Percentiles rank a stretch among this genome's conserved stretches.
Evolutionary conservation across 2,113 vertebrate genomes (phyloP).

Genomic region (Callaeas wilsoni): DNA sequence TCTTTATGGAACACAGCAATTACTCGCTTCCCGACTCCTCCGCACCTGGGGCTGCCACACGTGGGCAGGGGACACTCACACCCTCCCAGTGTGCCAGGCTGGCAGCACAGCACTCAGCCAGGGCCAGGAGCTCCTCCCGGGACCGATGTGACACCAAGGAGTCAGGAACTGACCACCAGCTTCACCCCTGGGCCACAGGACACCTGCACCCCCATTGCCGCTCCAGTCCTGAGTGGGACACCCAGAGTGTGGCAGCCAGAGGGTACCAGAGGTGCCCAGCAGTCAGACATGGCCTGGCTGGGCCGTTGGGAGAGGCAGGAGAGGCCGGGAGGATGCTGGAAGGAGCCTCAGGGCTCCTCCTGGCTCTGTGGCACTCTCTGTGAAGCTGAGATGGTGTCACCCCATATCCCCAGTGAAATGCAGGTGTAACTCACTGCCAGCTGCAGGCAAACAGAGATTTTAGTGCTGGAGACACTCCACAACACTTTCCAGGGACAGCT

Average conservation of each 20-base stretch:
- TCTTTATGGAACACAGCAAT: neutral
- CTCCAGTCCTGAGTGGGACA: fast-evolving
- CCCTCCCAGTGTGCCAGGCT: neutral
- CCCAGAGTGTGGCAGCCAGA: fast-evolving
- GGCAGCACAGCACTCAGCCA: neutral
- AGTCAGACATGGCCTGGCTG: neutral
- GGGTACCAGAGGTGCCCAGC: neutral
- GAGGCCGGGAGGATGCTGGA: neutral
- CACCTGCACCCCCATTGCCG: neutral
- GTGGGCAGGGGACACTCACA: neutral
- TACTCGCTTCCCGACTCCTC: neutral
- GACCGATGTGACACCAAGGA: fast-evolving
- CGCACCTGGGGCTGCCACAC: neutral
- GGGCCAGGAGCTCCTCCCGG: neutral
- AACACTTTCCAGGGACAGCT: neutral
- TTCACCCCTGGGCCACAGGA: neutral
- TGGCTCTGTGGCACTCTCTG: neutral
- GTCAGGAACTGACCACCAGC: neutral
- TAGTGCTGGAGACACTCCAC: neutral
- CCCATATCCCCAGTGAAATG: neutral
- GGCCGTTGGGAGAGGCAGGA: fast-evolving
- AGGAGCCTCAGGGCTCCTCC: neutral
- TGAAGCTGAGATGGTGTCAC: neutral
- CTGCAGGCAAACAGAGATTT: neutral
- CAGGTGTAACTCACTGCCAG: neutral